Percentiles rank a stretch among this genome's conserved stretches.
These are phyloP conservation scores for Corythaeola cristata DNA, from an alignment of 2,113 vertebrate genomes.

Conservation along the genomic window DNA sequence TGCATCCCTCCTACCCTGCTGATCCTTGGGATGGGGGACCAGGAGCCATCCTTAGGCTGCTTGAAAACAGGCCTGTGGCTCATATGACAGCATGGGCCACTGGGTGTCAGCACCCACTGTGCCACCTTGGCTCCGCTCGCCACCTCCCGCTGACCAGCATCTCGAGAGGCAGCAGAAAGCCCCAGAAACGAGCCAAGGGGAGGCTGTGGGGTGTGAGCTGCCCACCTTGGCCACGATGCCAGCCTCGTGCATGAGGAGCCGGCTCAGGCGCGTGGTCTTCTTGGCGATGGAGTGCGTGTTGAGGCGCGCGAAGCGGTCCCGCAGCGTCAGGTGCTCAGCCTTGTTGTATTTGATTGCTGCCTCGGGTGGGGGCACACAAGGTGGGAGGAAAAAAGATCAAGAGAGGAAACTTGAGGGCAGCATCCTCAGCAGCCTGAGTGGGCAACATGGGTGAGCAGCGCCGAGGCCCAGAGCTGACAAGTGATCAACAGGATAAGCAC, in stretches of 20 bases:
- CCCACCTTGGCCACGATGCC: slow-evolving; percentile 88
- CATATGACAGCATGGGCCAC: background rate
- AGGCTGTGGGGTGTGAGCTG: background rate
- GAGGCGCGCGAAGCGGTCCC: slow-evolving; percentile 87
- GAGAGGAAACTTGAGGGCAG: background rate
- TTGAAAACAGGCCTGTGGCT: background rate
- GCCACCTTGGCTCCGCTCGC: accelerated
- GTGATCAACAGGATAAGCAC: background rate
- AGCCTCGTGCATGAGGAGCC: slow-evolving; percentile 87
- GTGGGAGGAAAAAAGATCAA: background rate
- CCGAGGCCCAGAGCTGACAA: background rate
- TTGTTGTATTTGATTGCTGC: slow-evolving; percentile 92
- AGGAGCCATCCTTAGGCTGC: background rate
- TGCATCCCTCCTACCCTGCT: background rate
- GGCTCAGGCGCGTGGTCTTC: slow-evolving; percentile 90
- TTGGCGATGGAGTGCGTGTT: slow-evolving; percentile 93
- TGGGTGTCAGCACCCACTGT: background rate
- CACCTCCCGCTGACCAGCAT: accelerated
- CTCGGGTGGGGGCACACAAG: background rate
- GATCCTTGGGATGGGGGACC: background rate
- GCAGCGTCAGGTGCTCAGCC: slow-evolving; percentile 84
- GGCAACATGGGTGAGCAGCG: background rate
- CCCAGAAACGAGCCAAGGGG: background rate
- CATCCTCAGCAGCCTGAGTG: background rate
- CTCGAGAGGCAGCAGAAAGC: background rate